Evolutionary conservation across 2,888 invertebrate genomes (phyloP), one percentile per base, ranked within the genome.

Genomic region (Pandemis cinnamomeana): DNA sequence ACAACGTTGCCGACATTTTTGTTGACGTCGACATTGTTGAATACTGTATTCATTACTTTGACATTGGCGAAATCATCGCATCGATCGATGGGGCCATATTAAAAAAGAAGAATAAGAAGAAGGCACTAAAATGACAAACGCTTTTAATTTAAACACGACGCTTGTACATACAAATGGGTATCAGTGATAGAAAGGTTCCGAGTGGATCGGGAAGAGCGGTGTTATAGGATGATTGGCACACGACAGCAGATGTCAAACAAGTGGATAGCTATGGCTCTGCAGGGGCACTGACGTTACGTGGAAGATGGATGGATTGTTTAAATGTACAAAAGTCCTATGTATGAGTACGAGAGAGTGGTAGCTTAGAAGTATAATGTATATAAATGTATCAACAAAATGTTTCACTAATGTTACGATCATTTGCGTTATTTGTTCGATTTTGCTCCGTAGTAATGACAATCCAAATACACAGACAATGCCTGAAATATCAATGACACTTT

Each of bases 301-400:
- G 58, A 58, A 27, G 58, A 58, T 58, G 58, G 58, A 58, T 58
- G 58, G 58, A 58, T 58, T 27, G 11, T 58, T 58, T 11, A 58
- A 58, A 58, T 11, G 27, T 27, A 58, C 11, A 36, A 36, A 4
- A 36, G 27, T 36, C 27, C 3, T 36, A 2, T 36, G 27, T 36
- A 58, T 58, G 11, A 27, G 58, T 58, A 27, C 5, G 10, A 58
- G 58, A 27, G 10, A 27, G 27, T 10, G 27, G 58, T 11, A 8
- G 58, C 58, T 58, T 46, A 46, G 46, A 20, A 20, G 27, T 11
- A 8, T 58, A 58, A 53, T 15, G 53, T 5, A 53, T 53, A 51
- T 51, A 15, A 51, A 5, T n/a, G 51, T 51, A n/a, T n/a, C n/a
- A 53, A 7, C 2, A 53, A 53, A 8, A 8, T 4, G 55, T 6